Evolutionary conservation across 2,888 invertebrate species (phyloP).

Genomic region (Liposcelis brunnea): DNA sequence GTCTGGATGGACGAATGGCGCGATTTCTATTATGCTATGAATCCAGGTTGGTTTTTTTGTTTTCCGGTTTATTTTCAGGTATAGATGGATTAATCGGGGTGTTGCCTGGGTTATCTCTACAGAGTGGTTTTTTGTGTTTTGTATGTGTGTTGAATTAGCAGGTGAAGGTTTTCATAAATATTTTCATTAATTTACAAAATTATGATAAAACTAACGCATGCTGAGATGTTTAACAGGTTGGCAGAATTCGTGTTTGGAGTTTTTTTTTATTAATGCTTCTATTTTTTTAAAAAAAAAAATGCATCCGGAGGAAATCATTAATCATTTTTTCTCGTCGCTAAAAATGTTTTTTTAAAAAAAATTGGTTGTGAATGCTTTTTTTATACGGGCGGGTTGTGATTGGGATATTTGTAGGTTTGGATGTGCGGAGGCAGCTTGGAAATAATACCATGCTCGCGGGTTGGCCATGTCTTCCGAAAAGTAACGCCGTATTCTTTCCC

Average conservation of each 20-base stretch:
- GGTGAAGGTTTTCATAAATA: constrained; percentile 4
- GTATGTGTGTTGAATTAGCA: constrained; percentile 1
- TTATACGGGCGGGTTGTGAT: constrained; percentile 20
- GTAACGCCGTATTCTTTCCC: constrained; percentile 97
- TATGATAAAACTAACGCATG: not conserved
- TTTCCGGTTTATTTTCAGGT: not conserved
- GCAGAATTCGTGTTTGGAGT: not conserved
- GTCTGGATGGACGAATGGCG: constrained; percentile 99
- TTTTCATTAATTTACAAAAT: constrained; percentile 3
- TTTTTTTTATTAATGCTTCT: not conserved
- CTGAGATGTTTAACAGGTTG: not conserved
- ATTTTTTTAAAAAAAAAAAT: not conserved
- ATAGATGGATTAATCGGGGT: not conserved
- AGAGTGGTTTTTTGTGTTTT: constrained; percentile 4
- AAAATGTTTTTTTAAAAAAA: not conserved
- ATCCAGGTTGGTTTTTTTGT: constrained; percentile 59
- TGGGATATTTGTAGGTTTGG: constrained; percentile 59
- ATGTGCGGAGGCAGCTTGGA: constrained; percentile 92
- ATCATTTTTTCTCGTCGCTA: not conserved
- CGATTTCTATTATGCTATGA: constrained; percentile 98
- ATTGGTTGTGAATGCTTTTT: not conserved
- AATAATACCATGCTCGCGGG: constrained; percentile 87
- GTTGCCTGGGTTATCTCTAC: not conserved
- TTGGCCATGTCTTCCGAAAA: constrained; percentile 94
- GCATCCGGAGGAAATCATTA: not conserved